phyloP scores from a whole-genome alignment of 2,797 vertebrate genomes.

The Poecilia wingei region DNA sequence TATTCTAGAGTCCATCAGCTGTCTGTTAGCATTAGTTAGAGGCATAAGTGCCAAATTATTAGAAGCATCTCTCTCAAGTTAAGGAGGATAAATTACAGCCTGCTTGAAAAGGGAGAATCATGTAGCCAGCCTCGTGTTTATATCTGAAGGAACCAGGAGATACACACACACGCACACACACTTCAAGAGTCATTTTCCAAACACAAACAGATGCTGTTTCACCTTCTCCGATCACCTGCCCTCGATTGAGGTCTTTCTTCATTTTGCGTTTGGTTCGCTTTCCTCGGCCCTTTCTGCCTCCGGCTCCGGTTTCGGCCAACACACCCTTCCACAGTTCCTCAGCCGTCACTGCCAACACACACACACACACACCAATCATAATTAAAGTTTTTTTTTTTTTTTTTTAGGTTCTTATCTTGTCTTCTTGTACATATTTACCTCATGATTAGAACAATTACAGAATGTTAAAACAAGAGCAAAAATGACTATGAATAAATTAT shows the following conservation, averaged over 20 bases:
- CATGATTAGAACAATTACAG: not conserved
- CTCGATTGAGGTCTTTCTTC: conserved; percentile 89
- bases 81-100: not conserved
- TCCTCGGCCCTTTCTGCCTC: conserved; percentile 89
- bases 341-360: conserved; percentile 86
- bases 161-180: not conserved
- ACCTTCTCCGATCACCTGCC: conserved; percentile 93
- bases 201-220: conserved; percentile 28
- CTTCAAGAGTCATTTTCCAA: not conserved
- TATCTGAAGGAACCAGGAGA: not conserved
- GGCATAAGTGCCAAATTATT: not conserved
- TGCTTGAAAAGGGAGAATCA: not conserved
- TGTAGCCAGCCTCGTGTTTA: not conserved
- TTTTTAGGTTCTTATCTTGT: not conserved
- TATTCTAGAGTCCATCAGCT: conserved; percentile 30
- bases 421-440: not conserved
- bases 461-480: not conserved
- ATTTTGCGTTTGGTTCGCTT: conserved; percentile 90
- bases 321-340: conserved; percentile 92
- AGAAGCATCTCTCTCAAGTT: not conserved
- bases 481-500: not conserved
- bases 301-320: conserved; percentile 86
- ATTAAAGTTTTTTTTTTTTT: not conserved
- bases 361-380: not conserved
- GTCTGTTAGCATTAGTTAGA: conserved; percentile 16